Evolutionary conservation across 2,797 vertebrate genomes (phyloP).

Genomic region (Loris lydekkerianus): DNA sequence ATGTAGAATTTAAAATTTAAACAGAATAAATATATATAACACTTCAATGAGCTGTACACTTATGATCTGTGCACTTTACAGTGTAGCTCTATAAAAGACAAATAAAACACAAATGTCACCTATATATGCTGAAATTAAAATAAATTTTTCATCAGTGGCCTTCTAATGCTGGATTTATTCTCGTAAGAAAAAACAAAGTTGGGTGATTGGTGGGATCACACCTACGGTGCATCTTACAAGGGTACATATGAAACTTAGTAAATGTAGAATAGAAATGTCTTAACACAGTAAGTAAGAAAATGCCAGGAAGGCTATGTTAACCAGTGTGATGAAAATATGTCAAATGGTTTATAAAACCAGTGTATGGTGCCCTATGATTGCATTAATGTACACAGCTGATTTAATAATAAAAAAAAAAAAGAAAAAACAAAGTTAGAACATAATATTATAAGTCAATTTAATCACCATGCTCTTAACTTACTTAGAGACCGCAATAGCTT

Average conservation of each 20-base stretch:
- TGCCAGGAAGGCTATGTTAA: too few species aligned
- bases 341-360: too few species aligned
- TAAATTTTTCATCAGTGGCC: conserved; percentile 10
- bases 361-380: too few species aligned
- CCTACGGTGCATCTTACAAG: too few species aligned
- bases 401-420: too few species aligned
- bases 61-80: background rate
- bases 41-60: background rate
- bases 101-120: conserved; percentile 35
- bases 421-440: conserved; percentile 8
- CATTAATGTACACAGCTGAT: too few species aligned
- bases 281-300: too few species aligned
- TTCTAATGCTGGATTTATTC: conserved; percentile 43
- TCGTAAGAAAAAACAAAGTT: background rate
- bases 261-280: too few species aligned
- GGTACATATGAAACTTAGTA: too few species aligned
- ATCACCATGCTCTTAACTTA: conserved; percentile 81
- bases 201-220: too few species aligned
- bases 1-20: conserved; percentile 58
- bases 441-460: conserved; percentile 24
- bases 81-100: background rate
- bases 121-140: conserved; percentile 37
- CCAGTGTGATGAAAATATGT: too few species aligned
- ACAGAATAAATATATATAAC: background rate
- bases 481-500: conserved; percentile 93